Percentiles rank a stretch among this genome's conserved stretches.
These are phyloP conservation scores for Brachycybe producta DNA, from an alignment of 2,888 invertebrate genomes.

Conservation along the genomic window DNA sequence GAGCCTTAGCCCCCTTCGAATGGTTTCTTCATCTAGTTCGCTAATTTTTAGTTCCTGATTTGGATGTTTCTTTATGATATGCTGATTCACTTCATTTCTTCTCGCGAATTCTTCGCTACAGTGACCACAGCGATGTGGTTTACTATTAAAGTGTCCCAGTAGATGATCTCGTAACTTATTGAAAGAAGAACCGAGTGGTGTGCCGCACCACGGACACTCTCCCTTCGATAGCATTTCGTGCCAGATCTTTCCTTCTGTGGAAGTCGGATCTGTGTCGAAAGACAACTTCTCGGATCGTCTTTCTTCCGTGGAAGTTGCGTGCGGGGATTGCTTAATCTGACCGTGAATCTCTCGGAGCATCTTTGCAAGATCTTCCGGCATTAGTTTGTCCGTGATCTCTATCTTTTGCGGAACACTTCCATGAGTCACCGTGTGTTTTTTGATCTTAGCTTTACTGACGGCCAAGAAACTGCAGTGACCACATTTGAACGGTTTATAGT, in stretches of 20 bases:
- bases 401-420: slow-evolving; percentile 8
- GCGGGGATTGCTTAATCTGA: background rate
- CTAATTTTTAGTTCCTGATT: background rate
- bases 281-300: background rate
- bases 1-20: slow-evolving; percentile 11
- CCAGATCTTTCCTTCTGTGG: slow-evolving; percentile 17
- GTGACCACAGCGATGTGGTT: slow-evolving; percentile 12
- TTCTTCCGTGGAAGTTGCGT: background rate
- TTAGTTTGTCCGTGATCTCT: slow-evolving; percentile 12
- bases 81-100: slow-evolving; percentile 8
- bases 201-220: slow-evolving; percentile 17
- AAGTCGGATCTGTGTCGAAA: slow-evolving; percentile 2
- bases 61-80: slow-evolving; percentile 5
- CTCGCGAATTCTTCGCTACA: slow-evolving; percentile 9
- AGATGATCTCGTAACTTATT: slow-evolving; percentile 15
- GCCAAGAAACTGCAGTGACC: slow-evolving; percentile 20
- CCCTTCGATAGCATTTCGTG: slow-evolving; percentile 12
- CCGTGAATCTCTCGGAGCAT: slow-evolving; percentile 11
- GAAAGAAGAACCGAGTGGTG: slow-evolving; percentile 1
- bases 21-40: background rate
- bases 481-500: slow-evolving; percentile 22
- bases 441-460: slow-evolving; percentile 14
- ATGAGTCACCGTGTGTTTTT: slow-evolving; percentile 14
- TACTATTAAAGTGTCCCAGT: slow-evolving; percentile 13
- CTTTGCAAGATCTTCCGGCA: slow-evolving; percentile 16